Conservation (phyloP, 2,888 invertebrate species). For the Acronicta aceris region DNA sequence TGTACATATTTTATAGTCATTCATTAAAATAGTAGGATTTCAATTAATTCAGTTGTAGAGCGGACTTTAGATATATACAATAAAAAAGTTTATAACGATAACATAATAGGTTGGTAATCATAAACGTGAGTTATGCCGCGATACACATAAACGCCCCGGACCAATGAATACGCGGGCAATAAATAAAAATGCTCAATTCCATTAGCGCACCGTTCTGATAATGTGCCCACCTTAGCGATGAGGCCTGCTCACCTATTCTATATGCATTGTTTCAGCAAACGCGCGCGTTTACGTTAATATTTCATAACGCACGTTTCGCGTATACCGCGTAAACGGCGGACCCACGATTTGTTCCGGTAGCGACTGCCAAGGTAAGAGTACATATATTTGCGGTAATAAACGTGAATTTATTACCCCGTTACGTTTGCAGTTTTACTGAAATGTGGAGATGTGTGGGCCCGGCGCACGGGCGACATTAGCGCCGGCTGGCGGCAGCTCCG, state of each 20-base stretch:
- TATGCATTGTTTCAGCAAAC: slow-evolving; percentile 76
- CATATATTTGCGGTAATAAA: slow-evolving; percentile 86
- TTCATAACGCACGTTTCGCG: slow-evolving; percentile 76
- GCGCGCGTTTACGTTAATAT: slow-evolving; percentile 77
- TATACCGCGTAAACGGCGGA: slow-evolving; percentile 74
- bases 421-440: slow-evolving; percentile 87
- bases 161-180: slow-evolving; percentile 67
- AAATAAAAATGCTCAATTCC: slow-evolving; percentile 78
- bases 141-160: slow-evolving; percentile 63
- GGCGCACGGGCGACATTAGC: slow-evolving; percentile 73
- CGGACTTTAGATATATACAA: slow-evolving; percentile 45
- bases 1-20: background rate
- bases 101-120: slow-evolving; percentile 56
- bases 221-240: slow-evolving; percentile 75
- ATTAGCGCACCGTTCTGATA: slow-evolving; percentile 79
- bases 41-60: slow-evolving; percentile 20
- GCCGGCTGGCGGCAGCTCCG: slow-evolving; percentile 65
- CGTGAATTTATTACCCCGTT: slow-evolving; percentile 86
- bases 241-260: slow-evolving; percentile 50
- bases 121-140: slow-evolving; percentile 67
- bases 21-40: slow-evolving; percentile 11
- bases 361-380: slow-evolving; percentile 77
- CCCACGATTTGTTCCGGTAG: slow-evolving; percentile 82
- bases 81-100: slow-evolving; percentile 47
- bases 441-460: slow-evolving; percentile 80